Conservation (phyloP, 2,797 vertebrate species). For the Columba guinea region DNA sequence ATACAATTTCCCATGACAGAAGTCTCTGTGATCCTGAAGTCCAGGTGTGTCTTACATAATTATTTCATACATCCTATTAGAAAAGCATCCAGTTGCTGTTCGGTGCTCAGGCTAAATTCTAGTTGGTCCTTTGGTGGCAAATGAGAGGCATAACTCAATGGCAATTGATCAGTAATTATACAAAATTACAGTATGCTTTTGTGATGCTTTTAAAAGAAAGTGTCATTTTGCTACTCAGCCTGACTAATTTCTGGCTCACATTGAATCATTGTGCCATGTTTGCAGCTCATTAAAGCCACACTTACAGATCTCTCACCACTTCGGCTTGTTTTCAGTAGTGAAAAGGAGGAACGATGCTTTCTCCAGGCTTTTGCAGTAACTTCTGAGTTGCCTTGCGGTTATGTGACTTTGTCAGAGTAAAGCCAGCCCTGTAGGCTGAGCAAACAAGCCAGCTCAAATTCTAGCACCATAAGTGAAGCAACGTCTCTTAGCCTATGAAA, state of each 20-base stretch:
- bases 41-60: not conserved
- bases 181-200: slow-evolving; percentile 52
- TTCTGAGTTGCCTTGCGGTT: not conserved
- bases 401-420: not conserved
- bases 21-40: not conserved
- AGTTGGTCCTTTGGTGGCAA: slow-evolving; percentile 2
- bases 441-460: not conserved
- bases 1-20: not conserved
- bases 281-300: slow-evolving; percentile 32
- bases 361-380: not conserved
- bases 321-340: not conserved
- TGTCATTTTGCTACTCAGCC: slow-evolving; percentile 39
- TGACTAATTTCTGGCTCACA: slow-evolving; percentile 61
- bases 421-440: not conserved
- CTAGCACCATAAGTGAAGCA: not conserved
- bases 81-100: not conserved
- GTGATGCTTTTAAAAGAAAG: slow-evolving; percentile 45
- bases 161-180: slow-evolving; percentile 64
- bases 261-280: slow-evolving; percentile 36
- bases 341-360: not conserved
- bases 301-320: not conserved
- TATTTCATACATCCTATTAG: not conserved
- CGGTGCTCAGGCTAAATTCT: not conserved
- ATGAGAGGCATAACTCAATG: slow-evolving; percentile 47
- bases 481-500: not conserved